Evolutionary conservation across 64 coral and sea anemone species (phyloP).

Genomic region (Actinia equina): DNA sequence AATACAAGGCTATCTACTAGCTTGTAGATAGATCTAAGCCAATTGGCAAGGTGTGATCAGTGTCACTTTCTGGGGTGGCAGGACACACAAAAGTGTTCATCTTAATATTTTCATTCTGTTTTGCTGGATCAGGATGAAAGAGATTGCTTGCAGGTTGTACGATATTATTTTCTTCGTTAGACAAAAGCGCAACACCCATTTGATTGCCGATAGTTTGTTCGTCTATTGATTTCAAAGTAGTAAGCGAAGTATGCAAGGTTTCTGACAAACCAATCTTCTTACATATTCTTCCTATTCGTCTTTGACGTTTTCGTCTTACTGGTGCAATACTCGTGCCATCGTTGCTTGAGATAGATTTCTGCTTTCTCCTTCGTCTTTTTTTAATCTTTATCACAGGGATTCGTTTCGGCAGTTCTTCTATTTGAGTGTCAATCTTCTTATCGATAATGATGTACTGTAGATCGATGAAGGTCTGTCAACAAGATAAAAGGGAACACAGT

Average conservation of each 20-base stretch:
- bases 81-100: too few relatives aligned
- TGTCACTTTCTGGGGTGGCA: constrained; percentile 21
- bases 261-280: neutral
- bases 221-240: neutral
- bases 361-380: constrained; percentile 7
- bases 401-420: neutral
- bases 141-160: too few relatives aligned
- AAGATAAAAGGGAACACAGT: neutral
- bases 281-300: neutral
- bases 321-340: constrained; percentile 10
- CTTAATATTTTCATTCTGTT: neutral
- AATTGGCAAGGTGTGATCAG: neutral
- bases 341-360: neutral
- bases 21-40: neutral
- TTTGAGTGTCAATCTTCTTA: neutral
- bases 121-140: neutral
- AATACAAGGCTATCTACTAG: neutral
- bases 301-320: constrained; percentile 10
- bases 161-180: too few relatives aligned
- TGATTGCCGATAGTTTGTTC: neutral
- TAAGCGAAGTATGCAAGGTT: neutral
- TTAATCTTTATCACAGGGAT: neutral
- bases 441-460: constrained; percentile 23
- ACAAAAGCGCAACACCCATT: neutral
- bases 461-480: neutral